These are phyloP conservation scores for Drosophila sucinea DNA, from an alignment of 1,140 invertebrate genomes.

Conservation along the genomic window DNA sequence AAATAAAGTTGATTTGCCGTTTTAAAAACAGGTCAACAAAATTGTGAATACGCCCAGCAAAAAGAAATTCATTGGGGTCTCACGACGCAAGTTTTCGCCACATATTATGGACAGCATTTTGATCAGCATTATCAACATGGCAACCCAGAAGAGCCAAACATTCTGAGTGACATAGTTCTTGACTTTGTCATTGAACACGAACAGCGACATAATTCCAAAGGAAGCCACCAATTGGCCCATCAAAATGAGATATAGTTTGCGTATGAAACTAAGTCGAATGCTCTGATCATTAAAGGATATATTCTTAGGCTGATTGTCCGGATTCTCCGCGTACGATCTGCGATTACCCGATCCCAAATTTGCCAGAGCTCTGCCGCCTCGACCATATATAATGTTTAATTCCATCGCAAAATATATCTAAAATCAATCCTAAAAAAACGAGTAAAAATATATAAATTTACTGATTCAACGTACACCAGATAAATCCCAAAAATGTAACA, in stretches of 20 bases:
- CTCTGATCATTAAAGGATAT: conserved; percentile 89
- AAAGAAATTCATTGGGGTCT: conserved; percentile 94
- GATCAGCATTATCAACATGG: conserved; percentile 88
- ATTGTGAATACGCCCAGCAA: conserved; percentile 92
- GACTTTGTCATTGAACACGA: conserved; percentile 88
- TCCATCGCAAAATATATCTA: conserved; percentile 23
- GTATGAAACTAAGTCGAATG: conserved; percentile 90
- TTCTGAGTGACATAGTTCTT: conserved; percentile 79
- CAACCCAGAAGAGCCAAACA: conserved; percentile 84
- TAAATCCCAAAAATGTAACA: too few relatives aligned
- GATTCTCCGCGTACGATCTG: conserved; percentile 45
- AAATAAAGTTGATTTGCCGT: too few relatives aligned
- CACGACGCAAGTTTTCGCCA: conserved; percentile 91
- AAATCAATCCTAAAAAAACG: too few relatives aligned
- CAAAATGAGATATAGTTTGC: conserved; percentile 85
- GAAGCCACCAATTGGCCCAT: conserved; percentile 91
- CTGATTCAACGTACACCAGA: too few relatives aligned
- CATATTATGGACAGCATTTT: conserved; percentile 92
- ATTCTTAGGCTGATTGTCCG: conserved; percentile 84
- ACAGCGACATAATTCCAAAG: conserved; percentile 89
- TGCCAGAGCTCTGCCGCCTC: not conserved
- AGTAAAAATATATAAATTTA: too few relatives aligned
- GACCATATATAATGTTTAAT: not conserved
- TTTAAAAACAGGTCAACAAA: too few relatives aligned
- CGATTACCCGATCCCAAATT: not conserved